Conservation (phyloP, 64 coral and sea anemone genomes). For the Pachyseris speciosa region DNA sequence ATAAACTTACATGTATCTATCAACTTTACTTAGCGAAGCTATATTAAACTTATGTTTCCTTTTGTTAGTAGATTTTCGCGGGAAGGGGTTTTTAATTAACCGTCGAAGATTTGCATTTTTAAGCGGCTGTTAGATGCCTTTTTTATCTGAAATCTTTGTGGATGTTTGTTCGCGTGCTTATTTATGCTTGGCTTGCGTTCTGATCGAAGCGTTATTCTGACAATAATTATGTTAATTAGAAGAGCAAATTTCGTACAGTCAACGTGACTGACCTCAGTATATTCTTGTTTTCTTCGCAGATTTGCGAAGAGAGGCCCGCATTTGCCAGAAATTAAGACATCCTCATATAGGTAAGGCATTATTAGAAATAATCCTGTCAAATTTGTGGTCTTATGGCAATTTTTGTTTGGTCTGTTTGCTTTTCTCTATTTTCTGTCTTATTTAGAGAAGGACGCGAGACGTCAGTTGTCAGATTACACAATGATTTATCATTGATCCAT, state of each 20-base stretch:
- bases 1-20: too few species aligned
- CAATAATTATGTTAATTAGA: background rate
- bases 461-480: background rate
- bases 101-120: background rate
- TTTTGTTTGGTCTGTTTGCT: background rate
- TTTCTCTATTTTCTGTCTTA: too few species aligned
- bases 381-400: constrained; percentile 4
- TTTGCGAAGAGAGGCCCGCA: constrained; percentile 86
- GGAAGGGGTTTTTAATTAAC: background rate
- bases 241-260: background rate
- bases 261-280: background rate
- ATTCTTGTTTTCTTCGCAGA: constrained; percentile 71
- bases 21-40: background rate
- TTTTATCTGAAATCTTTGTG: background rate
- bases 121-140: background rate
- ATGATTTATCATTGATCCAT: background rate
- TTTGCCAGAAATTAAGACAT: constrained; percentile 93
- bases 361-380: background rate
- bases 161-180: background rate
- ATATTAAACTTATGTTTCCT: background rate
- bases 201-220: background rate
- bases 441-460: too few species aligned
- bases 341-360: constrained; percentile 91
- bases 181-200: background rate
- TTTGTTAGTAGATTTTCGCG: background rate